Conservation (phyloP, 2,797 vertebrate species). For the Pseudotriccus pelzelni region DNA sequence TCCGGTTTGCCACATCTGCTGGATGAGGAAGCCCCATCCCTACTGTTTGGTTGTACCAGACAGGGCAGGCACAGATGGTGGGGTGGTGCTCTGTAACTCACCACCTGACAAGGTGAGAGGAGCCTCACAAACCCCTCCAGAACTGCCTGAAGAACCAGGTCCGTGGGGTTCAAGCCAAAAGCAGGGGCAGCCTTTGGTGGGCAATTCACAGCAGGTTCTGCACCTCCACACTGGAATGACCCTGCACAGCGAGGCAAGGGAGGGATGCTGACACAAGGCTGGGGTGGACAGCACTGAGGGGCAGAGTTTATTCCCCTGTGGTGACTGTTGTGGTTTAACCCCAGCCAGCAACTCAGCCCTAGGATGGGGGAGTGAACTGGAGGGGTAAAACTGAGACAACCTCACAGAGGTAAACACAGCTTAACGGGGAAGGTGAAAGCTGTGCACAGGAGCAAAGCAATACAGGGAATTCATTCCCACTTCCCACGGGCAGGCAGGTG, state of each 20-base stretch:
- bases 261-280: neutral
- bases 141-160: neutral
- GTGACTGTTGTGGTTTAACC: neutral
- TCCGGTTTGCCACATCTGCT: neutral
- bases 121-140: neutral
- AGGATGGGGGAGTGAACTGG: neutral
- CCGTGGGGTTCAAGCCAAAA: neutral
- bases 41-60: neutral
- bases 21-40: neutral
- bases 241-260: neutral
- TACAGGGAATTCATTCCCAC: neutral
- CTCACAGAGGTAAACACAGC: neutral
- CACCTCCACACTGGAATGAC: rapidly evolving
- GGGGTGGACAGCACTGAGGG: rapidly evolving
- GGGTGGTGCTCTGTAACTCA: neutral
- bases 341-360: neutral
- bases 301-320: neutral
- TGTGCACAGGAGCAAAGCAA: neutral
- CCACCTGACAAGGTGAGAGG: neutral
- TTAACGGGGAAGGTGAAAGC: neutral
- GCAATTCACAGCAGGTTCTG: neutral
- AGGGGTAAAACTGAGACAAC: neutral
- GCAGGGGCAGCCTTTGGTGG: neutral
- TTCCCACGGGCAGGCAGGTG: neutral
- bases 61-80: neutral